Conservation (phyloP, 2,113 vertebrate genomes). For the Ailuropoda melanoleuca region DNA sequence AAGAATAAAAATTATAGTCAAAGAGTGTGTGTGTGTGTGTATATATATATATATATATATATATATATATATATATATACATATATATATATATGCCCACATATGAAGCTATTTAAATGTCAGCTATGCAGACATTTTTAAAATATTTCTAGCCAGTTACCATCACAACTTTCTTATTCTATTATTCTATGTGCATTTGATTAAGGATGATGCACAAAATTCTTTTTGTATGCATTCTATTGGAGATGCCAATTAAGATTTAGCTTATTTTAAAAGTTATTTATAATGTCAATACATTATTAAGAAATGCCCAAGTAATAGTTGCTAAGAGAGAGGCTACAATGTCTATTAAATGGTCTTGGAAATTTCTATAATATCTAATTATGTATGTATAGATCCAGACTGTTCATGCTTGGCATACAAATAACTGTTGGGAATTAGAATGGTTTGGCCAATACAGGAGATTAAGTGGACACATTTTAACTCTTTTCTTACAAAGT, state of each 20-base stretch:
- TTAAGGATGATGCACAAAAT: background rate
- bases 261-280: conserved; percentile 19
- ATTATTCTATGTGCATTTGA: background rate
- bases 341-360: background rate
- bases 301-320: conserved; percentile 9
- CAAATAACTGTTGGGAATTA: background rate
- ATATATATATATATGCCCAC: background rate
- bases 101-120: conserved; percentile 45
- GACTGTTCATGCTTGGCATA: background rate
- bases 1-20: conserved; percentile 26
- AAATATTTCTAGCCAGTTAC: background rate
- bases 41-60: background rate
- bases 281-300: conserved; percentile 1
- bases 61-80: background rate
- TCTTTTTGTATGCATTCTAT: background rate
- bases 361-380: conserved; percentile 6
- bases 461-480: background rate
- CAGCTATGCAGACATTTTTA: background rate
- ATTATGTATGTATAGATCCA: background rate
- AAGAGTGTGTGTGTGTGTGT: background rate
- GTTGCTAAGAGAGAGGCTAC: background rate
- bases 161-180: background rate
- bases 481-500: conserved; percentile 4
- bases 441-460: background rate
- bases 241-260: background rate